A percentile compares a stretch with the other conserved stretches of the same genome.
Evolutionary conservation across 2,888 invertebrate genomes (phyloP).

Genomic region (Melipona beecheii): DNA sequence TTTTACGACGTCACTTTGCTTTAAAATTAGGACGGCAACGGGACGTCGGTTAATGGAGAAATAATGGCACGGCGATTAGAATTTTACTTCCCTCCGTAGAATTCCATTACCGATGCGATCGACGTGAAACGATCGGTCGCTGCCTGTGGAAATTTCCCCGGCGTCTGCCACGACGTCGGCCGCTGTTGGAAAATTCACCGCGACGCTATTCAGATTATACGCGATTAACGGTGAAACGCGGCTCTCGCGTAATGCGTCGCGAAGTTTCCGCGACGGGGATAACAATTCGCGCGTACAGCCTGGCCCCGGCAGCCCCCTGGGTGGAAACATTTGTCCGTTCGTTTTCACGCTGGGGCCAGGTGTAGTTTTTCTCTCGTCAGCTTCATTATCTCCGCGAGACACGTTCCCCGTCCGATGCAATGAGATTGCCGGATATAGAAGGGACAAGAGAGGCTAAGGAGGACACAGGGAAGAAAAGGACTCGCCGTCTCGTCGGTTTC

Average conservation of each 20-base stretch:
- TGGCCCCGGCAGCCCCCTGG: constrained; percentile 8
- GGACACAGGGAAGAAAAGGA: constrained; percentile 14
- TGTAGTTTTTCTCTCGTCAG: constrained; percentile 65
- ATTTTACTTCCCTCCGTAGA: constrained; percentile 11
- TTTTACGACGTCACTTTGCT: constrained; percentile 34
- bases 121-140: background rate
- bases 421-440: constrained; percentile 67
- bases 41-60: constrained; percentile 26
- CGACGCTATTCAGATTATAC: constrained; percentile 3
- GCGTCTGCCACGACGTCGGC: background rate
- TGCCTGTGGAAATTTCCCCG: background rate
- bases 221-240: background rate
- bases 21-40: constrained; percentile 18
- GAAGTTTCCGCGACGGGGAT: constrained; percentile 19
- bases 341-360: constrained; percentile 46
- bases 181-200: background rate
- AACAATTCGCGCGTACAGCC: constrained; percentile 21
- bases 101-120: background rate
- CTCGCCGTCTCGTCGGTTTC: constrained; percentile 24
- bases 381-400: constrained; percentile 72
- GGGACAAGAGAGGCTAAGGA: constrained; percentile 46
- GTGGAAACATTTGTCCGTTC: constrained; percentile 51
- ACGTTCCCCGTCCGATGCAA: constrained; percentile 68
- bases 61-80: constrained; percentile 18
- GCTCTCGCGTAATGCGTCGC: background rate